Base-by-base conservation (phyloP, 1,140 invertebrate genomes). In the Neelides sp. region DNA sequence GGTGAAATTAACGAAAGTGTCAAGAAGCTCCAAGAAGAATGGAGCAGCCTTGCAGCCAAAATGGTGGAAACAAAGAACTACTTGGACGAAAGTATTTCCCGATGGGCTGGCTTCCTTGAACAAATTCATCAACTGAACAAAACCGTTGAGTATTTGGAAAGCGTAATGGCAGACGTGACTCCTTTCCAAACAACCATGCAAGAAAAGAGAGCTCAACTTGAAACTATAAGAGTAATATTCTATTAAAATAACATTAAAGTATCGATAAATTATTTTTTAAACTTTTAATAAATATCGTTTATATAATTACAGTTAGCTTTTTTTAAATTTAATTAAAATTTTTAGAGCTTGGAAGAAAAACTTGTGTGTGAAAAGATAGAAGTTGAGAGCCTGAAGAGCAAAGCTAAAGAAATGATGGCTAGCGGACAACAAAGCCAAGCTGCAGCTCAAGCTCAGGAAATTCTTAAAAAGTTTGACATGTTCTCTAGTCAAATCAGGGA, bases 361-460 rank as follows among this genome's bases (percentile, higher is more conserved):
- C 78, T 89, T 3, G 73, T 83, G 4, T 85, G 86, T 65, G 90
- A 95, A 63, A 87, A 89, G 61, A 82, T 90, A 56, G 90, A 94
- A 64, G 87, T 95, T 3, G 89, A 94, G 57, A 80, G 78, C 48
- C 66, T 95, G 20, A 91, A 87, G 69, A 69, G 76, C 12, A 88
- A 91, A 66, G 82, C 87, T 3, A 73, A 76, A n/a, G 87, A 90
- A 71, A 84, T 95, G 78, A 71, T 90, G 27, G 78, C 80, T 24
- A 83, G 79, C 65, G 81, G 85, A 19, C 80, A 89, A 64, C 82
- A 88, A 71, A 80, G 79, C 58, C 75, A 85, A 66, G 79, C 80
- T 2, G 80, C 80, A 1, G 83, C 85, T 0, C 79, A 91, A 70
- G 89, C 88, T 1, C 80, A 88, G 69, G 78, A 82, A 59, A 85